Evolutionary conservation across 2,888 invertebrate genomes (phyloP).

Genomic region (Plusia festucae): DNA sequence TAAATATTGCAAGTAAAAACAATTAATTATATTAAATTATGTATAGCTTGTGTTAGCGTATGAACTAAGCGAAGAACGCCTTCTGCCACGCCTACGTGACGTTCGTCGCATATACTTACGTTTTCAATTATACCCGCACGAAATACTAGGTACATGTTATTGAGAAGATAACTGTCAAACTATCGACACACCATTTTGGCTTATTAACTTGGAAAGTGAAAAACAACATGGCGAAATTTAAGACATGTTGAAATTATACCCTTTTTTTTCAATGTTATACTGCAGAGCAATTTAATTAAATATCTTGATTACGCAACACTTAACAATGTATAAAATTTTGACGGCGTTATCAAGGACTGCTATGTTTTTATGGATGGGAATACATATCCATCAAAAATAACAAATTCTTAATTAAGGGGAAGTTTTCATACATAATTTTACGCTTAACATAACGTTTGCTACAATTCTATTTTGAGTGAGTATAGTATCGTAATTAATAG

Average conservation of each 20-base stretch:
- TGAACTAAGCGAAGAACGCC: background rate
- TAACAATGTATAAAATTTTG: no score
- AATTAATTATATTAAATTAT: background rate
- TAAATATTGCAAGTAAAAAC: background rate
- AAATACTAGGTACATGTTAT: slow-evolving; percentile 11
- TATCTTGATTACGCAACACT: no score
- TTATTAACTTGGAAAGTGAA: no score
- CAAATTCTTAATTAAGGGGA: background rate
- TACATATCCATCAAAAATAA: background rate
- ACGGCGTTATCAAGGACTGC: no score
- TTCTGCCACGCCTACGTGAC: slow-evolving; percentile 27
- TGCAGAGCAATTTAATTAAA: no score
- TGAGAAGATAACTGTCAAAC: background rate
- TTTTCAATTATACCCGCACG: slow-evolving; percentile 29
- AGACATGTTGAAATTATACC: no score
- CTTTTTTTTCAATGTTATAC: no score
- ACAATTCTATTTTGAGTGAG: background rate
- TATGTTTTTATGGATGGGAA: no score
- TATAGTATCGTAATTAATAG: background rate
- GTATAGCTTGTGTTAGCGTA: background rate
- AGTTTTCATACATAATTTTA: background rate
- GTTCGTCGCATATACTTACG: slow-evolving; percentile 23
- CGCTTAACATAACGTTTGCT: background rate
- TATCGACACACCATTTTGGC: background rate
- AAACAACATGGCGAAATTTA: background rate